These are phyloP conservation scores for Oryzias sinensis DNA, from an alignment of 2,797 vertebrate genomes.

Conservation along the genomic window DNA sequence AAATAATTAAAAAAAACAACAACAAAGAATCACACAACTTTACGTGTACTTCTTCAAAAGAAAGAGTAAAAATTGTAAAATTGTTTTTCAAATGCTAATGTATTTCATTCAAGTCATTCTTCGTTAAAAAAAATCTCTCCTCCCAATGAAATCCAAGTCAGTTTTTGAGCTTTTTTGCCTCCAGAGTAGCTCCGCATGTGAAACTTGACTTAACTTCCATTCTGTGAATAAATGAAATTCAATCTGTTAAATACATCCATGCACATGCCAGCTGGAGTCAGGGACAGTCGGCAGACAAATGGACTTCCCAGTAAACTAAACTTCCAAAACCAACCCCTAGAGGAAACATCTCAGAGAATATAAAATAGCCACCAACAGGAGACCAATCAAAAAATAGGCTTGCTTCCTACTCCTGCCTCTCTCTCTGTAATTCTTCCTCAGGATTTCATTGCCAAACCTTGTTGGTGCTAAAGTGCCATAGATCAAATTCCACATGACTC, in stretches of 20 bases:
- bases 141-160: slow-evolving; percentile 23
- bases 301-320: slow-evolving; percentile 59
- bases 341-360: slow-evolving; percentile 59
- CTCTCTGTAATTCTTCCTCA: slow-evolving; percentile 6
- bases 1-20: no score
- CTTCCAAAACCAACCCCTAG: slow-evolving; percentile 42
- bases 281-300: slow-evolving; percentile 56
- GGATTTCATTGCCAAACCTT: slow-evolving; percentile 47
- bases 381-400: slow-evolving; percentile 62
- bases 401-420: slow-evolving; percentile 33
- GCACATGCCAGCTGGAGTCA: slow-evolving; percentile 61
- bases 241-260: slow-evolving; percentile 54
- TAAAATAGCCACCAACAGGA: slow-evolving; percentile 61
- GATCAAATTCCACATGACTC: slow-evolving; percentile 61
- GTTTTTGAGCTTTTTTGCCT: slow-evolving; percentile 30
- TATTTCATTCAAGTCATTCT: neutral
- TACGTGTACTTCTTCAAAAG: no score
- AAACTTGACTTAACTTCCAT: slow-evolving; percentile 30
- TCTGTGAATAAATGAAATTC: slow-evolving; percentile 62
- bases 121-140: neutral
- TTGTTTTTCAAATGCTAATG: no score
- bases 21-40: no score
- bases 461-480: slow-evolving; percentile 43
- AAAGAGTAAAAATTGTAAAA: no score
- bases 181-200: slow-evolving; percentile 19